Evolutionary conservation across 2,113 vertebrate genomes (phyloP).

Genomic region (Manacus vitellinus): DNA sequence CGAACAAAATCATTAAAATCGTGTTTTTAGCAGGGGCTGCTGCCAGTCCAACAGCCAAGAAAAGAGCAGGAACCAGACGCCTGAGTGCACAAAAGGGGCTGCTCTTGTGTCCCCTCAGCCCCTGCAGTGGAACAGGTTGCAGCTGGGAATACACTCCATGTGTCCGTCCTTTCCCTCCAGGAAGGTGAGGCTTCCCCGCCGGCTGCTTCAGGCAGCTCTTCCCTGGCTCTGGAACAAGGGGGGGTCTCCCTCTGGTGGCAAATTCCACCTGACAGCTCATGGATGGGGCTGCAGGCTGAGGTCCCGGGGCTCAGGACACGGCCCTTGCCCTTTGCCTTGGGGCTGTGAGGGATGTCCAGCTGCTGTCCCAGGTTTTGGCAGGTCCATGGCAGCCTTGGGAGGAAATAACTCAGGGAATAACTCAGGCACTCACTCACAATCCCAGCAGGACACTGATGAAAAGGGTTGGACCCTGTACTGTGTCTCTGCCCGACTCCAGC

Average conservation of each 20-base stretch:
- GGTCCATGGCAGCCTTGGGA: not conserved
- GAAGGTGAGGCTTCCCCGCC: not conserved
- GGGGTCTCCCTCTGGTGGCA: conserved; percentile 54
- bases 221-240: not conserved
- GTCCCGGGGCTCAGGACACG: fast-evolving
- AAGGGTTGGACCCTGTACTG: fast-evolving
- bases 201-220: not conserved
- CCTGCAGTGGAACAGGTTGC: not conserved
- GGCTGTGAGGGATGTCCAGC: not conserved
- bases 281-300: not conserved
- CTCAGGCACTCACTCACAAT: fast-evolving
- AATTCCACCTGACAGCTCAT: not conserved
- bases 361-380: not conserved
- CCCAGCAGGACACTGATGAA: not conserved
- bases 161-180: not conserved
- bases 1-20: fast-evolving
- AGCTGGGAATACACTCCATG: fast-evolving
- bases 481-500: not conserved
- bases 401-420: not conserved
- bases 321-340: not conserved
- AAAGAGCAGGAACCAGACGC: not conserved
- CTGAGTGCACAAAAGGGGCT: not conserved
- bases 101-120: not conserved
- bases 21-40: not conserved
- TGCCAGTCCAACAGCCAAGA: not conserved